Evolutionary conservation across 2,888 invertebrate species (phyloP), one percentile per base, ranked within the genome.

Genomic region (Protophormia terraenovae): DNA sequence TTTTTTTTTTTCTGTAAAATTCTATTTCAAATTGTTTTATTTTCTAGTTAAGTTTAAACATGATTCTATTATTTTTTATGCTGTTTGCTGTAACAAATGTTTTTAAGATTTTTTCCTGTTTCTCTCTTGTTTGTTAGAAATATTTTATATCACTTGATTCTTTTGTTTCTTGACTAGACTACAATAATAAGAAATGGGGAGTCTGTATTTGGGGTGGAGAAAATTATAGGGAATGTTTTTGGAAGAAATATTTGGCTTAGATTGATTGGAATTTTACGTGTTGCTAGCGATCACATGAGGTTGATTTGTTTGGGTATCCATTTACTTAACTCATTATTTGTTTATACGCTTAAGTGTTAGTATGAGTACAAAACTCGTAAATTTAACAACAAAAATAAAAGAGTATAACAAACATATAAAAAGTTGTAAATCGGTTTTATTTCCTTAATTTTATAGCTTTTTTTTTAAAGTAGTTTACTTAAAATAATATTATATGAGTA

Each of bases 261-360:
- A 84, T 84, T 79, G 84, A 84, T 84, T 76, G 84, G 55, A 38
- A 64, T 84, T 79, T 71, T 79, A 79, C 84, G 84, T 84, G 79
- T 76, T 84, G 69, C 58, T 75, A 32, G 53, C 79, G 27, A 79
- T 79, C 29, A 69, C 75, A 62, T 67, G 62, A 67, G 78, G 60
- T 83, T 73, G 83, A 83, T 79, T 83, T 79, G 73, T 38, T 75
- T 55, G 75, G 73, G 45, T 83, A 73, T 58, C 73, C 83, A 79
- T 75, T 84, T 75, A 71, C 64, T 84, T 38, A 22, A 66, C 32
- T 29, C 38, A 55, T 76, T 75, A 19, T 66, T 66, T 53, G 8
- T 22, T 58, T 55, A 29, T 24, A 7, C 38, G 3, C 41, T 41
- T 41, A 3, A 7, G 22, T 38, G 14, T 14, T 19, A 2, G 47